Percentiles rank a stretch among this genome's conserved stretches.
phyloP scores from a whole-genome alignment of 2,113 vertebrate genomes.

The Pterocles burchelli region DNA sequence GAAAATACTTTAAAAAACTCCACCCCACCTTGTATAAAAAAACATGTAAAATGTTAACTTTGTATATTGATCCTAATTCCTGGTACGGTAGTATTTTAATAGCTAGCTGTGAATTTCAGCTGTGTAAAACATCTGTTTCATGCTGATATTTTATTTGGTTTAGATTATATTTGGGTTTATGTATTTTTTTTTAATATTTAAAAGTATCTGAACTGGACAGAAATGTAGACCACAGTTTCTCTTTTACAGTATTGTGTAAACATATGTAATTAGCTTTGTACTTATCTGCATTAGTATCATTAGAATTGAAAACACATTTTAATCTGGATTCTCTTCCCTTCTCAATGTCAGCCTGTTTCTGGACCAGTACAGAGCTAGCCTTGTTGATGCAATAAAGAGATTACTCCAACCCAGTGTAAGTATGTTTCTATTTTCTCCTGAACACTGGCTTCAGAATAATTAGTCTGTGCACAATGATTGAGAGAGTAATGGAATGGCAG shows the following conservation, averaged over 20 bases:
- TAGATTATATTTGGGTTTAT: neutral
- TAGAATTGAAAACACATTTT: conserved; percentile 78
- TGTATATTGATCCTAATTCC: neutral
- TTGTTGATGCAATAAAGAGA: conserved; percentile 98
- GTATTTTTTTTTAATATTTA: neutral
- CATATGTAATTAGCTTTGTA: conserved; percentile 71
- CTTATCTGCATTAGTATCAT: conserved; percentile 78
- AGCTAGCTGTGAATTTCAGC: neutral
- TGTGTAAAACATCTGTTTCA: neutral
- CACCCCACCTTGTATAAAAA: neutral
- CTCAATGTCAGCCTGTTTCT: conserved; percentile 93
- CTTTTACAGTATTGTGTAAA: conserved; percentile 68
- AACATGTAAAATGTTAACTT: neutral
- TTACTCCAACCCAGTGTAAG: conserved; percentile 96
- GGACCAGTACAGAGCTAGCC: conserved; percentile 95
- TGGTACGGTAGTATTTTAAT: neutral
- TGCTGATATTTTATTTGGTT: neutral
- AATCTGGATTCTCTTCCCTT: conserved; percentile 81
- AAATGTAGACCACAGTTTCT: conserved; percentile 52
- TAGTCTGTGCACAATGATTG: conserved; percentile 88
- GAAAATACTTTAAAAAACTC: neutral
- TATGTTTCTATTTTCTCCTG: conserved; percentile 86
- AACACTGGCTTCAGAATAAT: conserved; percentile 89
- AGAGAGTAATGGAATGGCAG: conserved; percentile 93
- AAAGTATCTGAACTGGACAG: conserved; percentile 17